Evolutionary conservation across 2,797 vertebrate genomes (phyloP).

Genomic region (Dallia pectoralis): DNA sequence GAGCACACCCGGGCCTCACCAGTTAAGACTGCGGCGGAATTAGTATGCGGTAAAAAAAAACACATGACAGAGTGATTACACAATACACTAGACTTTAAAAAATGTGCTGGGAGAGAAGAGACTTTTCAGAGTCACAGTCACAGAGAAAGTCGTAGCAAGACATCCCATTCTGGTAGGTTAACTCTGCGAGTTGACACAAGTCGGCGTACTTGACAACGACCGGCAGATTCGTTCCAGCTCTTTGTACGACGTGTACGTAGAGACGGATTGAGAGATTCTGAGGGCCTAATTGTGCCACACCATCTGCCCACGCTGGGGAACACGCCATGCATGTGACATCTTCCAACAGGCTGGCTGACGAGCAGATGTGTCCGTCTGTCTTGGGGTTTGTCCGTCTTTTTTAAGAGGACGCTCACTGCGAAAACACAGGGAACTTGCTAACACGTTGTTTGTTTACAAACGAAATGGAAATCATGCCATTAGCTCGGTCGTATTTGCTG

Average conservation of each 20-base stretch:
- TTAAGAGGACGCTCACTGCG: too few species aligned
- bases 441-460: too few species aligned
- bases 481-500: too few species aligned
- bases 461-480: too few species aligned
- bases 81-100: conserved; percentile 6
- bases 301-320: conserved; percentile 80
- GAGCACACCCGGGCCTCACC: not conserved
- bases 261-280: conserved; percentile 75
- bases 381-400: conserved; percentile 14
- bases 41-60: not conserved
- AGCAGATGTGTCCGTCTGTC: conserved; percentile 66
- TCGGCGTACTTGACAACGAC: conserved; percentile 38
- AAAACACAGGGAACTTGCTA: too few species aligned
- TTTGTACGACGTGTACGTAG: conserved; percentile 38
- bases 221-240: conserved; percentile 42
- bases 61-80: not conserved
- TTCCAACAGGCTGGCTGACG: conserved; percentile 65
- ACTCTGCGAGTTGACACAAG: conserved; percentile 32
- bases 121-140: not conserved
- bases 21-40: conserved; percentile 18
- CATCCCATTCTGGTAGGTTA: not conserved
- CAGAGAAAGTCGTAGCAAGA: not conserved
- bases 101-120: not conserved
- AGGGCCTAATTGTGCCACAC: conserved; percentile 75
- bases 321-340: conserved; percentile 69